Percentiles rank a stretch among this genome's conserved stretches.
Conservation (phyloP, 2,888 invertebrate genomes). For the Cephalotes varians region DNA sequence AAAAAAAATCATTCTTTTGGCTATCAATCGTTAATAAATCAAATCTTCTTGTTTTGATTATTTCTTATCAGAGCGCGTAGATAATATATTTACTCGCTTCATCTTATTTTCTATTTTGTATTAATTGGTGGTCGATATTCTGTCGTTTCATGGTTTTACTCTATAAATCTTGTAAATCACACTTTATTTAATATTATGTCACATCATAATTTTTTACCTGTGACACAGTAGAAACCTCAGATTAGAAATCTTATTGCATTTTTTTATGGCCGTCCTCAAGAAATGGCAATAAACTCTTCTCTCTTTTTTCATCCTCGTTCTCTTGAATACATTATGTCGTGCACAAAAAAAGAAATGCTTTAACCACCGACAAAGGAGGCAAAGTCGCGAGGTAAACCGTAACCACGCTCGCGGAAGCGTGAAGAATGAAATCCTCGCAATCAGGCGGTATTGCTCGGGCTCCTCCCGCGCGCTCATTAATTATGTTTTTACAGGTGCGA, state of each 20-base stretch:
- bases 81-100: not conserved
- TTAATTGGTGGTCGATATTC: not conserved
- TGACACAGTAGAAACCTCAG: not conserved
- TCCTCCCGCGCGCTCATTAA: slow-evolving; percentile 74
- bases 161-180: not conserved
- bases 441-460: slow-evolving; percentile 59
- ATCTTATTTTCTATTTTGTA: not conserved
- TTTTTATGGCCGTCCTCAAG: not conserved
- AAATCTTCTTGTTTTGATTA: not conserved
- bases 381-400: slow-evolving; percentile 53
- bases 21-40: not conserved
- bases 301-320: not conserved
- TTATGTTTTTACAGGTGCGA: slow-evolving; percentile 69
- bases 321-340: slow-evolving; percentile 45
- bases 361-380: slow-evolving; percentile 53
- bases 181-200: not conserved
- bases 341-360: slow-evolving; percentile 54
- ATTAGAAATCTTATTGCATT: slow-evolving; percentile 7
- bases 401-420: slow-evolving; percentile 52
- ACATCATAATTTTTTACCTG: not conserved
- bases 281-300: slow-evolving; percentile 24
- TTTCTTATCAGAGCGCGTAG: not conserved
- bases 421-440: slow-evolving; percentile 75
- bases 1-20: not conserved
- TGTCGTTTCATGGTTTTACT: too few relatives aligned